Base-by-base conservation (phyloP, 2,888 invertebrate genomes). In the Ochlodes sylvanus region DNA sequence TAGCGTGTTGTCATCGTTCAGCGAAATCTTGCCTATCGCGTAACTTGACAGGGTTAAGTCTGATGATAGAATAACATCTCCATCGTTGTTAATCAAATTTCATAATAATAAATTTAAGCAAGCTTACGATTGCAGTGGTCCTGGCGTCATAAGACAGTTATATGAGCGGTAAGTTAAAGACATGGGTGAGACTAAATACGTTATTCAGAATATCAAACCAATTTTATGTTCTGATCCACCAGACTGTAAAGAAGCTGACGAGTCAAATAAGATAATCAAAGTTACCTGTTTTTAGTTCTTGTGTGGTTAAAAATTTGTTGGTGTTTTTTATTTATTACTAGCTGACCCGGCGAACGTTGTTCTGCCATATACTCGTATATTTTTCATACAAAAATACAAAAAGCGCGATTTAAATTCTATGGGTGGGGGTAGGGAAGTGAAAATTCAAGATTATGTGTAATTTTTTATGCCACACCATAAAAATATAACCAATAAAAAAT, bases 1-100 rank as follows among this genome's bases (percentile, higher is more conserved):
- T 82, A 78, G 44, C 75, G 75, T 77, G 69, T 75, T 72, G 76
- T 79, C 77, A 79, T 76, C 72, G 73, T 85, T 84, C 83, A 81
- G 69, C 74, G 83, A 84, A 82, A 74, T 41, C 9, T 44, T 54
- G 38, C 15, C 47, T 55, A 44, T n/a, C 19, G n/a, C 42, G 62
- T 42, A 38, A 19, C 34, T 27, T 12, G 19, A 2, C 47, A 38
- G 1, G 19, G 57, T 27, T n/a, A 52, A 52, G 14, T 58, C 41
- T 50, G 41, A n/a, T n/a, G 27, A n/a, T 27, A n/a, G 7, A 54
- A 54, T 32, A 54, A 27, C 32, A 14, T 52, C 19, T 52, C 38
- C 5, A n/a, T 27, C 27, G 27, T 27, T 14, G 19, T 14, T 52
- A 10, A 21, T 52, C 17, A 2, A 10, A 27, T 54, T 54, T 32